Conservation (phyloP, 2,113 vertebrate genomes). For the Rhinopomastus cyanomelas region DNA sequence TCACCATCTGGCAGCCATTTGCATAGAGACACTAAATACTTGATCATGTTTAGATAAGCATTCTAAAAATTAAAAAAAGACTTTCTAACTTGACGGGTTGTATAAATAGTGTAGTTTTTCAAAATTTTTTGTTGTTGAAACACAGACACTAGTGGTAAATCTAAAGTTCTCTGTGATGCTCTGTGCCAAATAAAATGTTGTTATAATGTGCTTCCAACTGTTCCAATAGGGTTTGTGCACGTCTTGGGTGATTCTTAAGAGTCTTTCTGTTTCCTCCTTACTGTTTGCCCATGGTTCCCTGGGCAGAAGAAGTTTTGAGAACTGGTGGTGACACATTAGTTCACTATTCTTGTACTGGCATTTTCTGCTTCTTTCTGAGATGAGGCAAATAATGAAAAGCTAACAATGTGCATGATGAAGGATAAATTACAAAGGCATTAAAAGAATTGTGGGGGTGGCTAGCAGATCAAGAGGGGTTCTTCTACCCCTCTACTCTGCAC, state of each 20-base stretch:
- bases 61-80: slow-evolving; percentile 34
- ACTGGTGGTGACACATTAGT: background rate
- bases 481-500: too few relatives aligned
- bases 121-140: slow-evolving; percentile 20
- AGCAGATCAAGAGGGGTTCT: too few relatives aligned
- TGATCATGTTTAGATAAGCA: slow-evolving; percentile 30
- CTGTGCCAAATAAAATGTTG: slow-evolving; percentile 56
- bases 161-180: background rate
- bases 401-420: background rate
- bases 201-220: slow-evolving; percentile 43
- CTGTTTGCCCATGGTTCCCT: background rate
- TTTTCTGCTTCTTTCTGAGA: background rate
- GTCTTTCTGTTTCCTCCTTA: slow-evolving; percentile 12
- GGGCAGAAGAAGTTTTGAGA: background rate
- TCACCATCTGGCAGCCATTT: slow-evolving; percentile 38
- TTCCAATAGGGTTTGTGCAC: slow-evolving; percentile 13
- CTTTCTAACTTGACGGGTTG: background rate
- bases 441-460: background rate
- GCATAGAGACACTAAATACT: slow-evolving; percentile 8
- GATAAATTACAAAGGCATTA: background rate
- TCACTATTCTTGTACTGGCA: background rate
- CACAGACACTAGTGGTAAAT: background rate
- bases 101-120: slow-evolving; percentile 18
- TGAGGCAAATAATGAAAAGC: background rate
- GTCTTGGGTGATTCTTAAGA: slow-evolving; percentile 36